Evolutionary conservation across 92 coral and sea anemone genomes (phyloP).

Genomic region (Pocillopora grandis): DNA sequence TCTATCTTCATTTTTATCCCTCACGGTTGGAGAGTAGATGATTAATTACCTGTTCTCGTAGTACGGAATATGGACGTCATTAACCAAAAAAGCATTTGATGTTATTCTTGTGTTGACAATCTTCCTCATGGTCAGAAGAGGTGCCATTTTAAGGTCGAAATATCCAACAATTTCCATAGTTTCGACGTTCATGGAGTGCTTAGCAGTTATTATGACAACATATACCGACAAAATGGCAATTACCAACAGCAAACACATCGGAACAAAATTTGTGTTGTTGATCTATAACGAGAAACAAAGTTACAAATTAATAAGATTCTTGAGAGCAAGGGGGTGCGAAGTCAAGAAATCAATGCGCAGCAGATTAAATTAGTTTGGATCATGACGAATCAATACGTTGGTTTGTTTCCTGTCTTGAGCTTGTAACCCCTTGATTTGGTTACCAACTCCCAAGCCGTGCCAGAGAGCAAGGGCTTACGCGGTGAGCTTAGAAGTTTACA

Average conservation of each 20-base stretch:
- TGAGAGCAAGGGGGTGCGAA: too few species aligned
- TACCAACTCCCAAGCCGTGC: too few species aligned
- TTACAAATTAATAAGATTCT: too few species aligned
- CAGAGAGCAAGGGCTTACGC: too few species aligned
- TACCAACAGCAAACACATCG: slow-evolving; percentile 66
- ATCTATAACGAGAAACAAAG: slow-evolving; percentile 28
- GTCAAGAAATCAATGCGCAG: too few species aligned
- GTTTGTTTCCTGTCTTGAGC: too few species aligned
- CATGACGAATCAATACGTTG: too few species aligned
- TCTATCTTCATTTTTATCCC: too few species aligned
- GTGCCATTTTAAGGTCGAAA: slow-evolving; percentile 82
- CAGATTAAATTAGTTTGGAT: too few species aligned
- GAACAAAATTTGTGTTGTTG: slow-evolving; percentile 72
- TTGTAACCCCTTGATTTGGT: too few species aligned
- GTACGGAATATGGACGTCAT: slow-evolving; percentile 76
- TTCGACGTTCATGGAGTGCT: slow-evolving; percentile 74
- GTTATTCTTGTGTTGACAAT: slow-evolving; percentile 81
- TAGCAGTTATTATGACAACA: slow-evolving; percentile 80
- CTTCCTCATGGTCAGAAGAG: slow-evolving; percentile 68
- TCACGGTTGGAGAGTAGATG: too few species aligned
- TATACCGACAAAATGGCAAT: slow-evolving; percentile 59
- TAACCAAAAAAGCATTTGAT: slow-evolving; percentile 69
- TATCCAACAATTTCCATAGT: slow-evolving; percentile 70
- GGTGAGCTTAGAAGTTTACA: too few species aligned
- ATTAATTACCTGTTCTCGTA: slow-evolving; percentile 66